Evolutionary conservation across 2,888 invertebrate species (phyloP), one percentile per base, ranked within the genome.

Genomic region (Phania funesta): DNA sequence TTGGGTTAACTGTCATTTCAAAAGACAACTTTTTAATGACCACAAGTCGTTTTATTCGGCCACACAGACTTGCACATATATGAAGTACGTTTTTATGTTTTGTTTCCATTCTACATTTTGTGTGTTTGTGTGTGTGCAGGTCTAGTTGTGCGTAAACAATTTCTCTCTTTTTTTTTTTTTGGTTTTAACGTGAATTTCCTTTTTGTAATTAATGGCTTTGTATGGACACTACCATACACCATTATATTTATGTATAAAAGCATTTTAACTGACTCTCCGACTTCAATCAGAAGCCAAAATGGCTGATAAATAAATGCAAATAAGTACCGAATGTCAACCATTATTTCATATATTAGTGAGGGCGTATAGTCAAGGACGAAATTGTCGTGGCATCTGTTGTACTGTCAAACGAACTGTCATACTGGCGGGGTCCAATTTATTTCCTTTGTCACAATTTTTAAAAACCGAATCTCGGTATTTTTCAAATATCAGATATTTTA

Each of bases 11-110:
- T 38, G 73, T 58, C 67, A 73, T 56, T 73, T 56, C 54, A 44
- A 44, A 64, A 82, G 68, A 70, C 62, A 78, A 62, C 38, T 44
- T 58, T 58, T 74, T 56, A 74, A 68, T 64, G 74, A 74, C 77
- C 77, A 41, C 68, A 68, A 82, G 64, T 64, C 44, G 58, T 62
- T 52, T 71, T 29, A 50, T 41, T 16, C 18, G 41, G 16, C 29
- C 9, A 26, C n/a, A 18, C 22, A 3, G 3, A 44, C 1, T 32
- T 6, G 22, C 7, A 41, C 32, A 35, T 13, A 48, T 24, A 13
- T 7, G 9, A 13, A 44, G 16, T 26, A 41, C 7, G n/a, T 50
- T 4, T n/a, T 3, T 16, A 22, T 29, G 5, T 46, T 1, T 38
- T 20, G n/a, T n/a, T n/a, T n/a, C n/a, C n/a, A n/a, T n/a, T 22